phyloP scores from a whole-genome alignment of 2,888 invertebrate species.

The Alsophila aescularia region DNA sequence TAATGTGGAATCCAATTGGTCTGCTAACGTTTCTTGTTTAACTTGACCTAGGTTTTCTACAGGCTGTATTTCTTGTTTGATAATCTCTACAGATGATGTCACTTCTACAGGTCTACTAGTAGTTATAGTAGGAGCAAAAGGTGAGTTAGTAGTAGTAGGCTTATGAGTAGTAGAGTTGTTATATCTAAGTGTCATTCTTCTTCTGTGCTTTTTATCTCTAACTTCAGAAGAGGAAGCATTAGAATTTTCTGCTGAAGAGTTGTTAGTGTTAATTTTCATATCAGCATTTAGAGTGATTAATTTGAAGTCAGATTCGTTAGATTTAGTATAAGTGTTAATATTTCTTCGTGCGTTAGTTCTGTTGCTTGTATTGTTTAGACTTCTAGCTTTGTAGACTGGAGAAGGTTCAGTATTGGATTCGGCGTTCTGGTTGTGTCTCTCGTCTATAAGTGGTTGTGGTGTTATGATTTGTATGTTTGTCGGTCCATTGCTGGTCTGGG shows the following conservation, averaged over 20 bases:
- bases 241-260: constrained; percentile 20
- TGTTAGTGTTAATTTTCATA: constrained; percentile 54
- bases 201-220: constrained; percentile 62
- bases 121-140: constrained; percentile 33
- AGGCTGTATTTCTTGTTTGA: constrained; percentile 65
- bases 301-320: constrained; percentile 49
- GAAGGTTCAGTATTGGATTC: constrained; percentile 53
- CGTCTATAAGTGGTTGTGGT: constrained; percentile 66
- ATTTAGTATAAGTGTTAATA: constrained; percentile 37
- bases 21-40: constrained; percentile 62
- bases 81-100: constrained; percentile 53
- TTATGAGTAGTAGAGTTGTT: constrained; percentile 46
- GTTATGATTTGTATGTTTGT: constrained; percentile 64
- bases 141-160: constrained; percentile 34
- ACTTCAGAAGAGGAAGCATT: constrained; percentile 55
- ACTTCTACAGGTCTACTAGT: constrained; percentile 26
- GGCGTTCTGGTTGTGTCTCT: constrained; percentile 60
- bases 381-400: constrained; percentile 72
- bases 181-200: constrained; percentile 65
- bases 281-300: constrained; percentile 60
- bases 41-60: constrained; percentile 48
- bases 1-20: constrained; percentile 58
- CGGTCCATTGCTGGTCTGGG: constrained; percentile 37
- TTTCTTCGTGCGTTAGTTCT: constrained; percentile 44
- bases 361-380: constrained; percentile 49